Conservation (phyloP, 2,113 vertebrate species). For the Prunella fulvescens region DNA sequence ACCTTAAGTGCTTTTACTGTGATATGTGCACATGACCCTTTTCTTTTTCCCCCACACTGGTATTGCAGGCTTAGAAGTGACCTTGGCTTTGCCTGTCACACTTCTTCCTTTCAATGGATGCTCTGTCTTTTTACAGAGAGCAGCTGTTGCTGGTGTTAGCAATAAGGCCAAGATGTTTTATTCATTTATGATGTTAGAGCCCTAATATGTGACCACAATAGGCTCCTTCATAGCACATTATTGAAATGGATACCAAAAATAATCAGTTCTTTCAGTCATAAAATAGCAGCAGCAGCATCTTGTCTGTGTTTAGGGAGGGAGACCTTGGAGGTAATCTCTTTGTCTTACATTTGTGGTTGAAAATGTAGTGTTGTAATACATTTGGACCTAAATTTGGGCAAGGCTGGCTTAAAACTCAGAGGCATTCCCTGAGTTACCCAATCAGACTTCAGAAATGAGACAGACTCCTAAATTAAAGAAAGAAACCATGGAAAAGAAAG, state of each 20-base stretch:
- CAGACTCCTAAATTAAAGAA: not conserved
- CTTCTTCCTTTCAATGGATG: not conserved
- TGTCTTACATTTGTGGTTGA: not conserved
- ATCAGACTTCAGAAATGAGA: not conserved
- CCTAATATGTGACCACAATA: not conserved
- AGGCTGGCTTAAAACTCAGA: not conserved
- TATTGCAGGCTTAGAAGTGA: not conserved
- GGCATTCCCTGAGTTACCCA: not conserved
- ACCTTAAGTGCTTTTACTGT: not conserved
- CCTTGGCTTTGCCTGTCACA: not conserved
- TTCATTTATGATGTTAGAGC: slow-evolving; percentile 27
- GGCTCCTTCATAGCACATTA: not conserved
- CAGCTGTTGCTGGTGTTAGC: not conserved
- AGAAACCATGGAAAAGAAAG: not conserved
- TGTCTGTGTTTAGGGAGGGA: not conserved
- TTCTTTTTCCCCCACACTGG: not conserved
- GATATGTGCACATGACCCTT: not conserved
- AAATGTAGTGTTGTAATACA: not conserved
- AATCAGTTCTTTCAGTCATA: not conserved
- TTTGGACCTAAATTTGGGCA: not conserved
- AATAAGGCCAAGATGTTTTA: slow-evolving; percentile 30
- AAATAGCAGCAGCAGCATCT: not conserved
- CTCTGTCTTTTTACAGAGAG: slow-evolving; percentile 9
- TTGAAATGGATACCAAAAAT: not conserved
- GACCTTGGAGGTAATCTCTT: not conserved